phyloP scores from a whole-genome alignment of 2,113 vertebrate genomes.

The Cryptomyrus ogoouensis region DNA sequence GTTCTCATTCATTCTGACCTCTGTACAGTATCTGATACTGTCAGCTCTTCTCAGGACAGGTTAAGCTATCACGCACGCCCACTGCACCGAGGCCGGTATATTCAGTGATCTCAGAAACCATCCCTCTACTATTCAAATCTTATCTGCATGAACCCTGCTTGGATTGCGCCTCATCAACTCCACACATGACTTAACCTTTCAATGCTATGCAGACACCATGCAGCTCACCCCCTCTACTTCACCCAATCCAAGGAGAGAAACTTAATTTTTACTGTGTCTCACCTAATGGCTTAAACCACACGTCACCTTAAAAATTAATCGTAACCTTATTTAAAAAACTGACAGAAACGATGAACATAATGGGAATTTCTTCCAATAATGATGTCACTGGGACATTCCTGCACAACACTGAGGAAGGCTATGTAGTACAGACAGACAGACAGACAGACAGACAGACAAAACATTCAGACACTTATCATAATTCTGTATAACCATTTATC shows the following conservation, averaged over 20 bases:
- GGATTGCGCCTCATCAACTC: neutral
- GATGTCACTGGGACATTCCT: neutral
- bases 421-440: too few relatives aligned
- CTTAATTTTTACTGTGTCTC: neutral
- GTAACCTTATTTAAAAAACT: neutral
- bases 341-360: neutral
- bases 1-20: neutral
- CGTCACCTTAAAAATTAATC: neutral
- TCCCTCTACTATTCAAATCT: neutral
- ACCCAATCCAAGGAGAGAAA: neutral
- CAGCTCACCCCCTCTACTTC: neutral
- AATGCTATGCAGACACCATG: neutral
- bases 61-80: neutral
- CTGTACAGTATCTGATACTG: neutral
- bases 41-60: neutral
- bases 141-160: neutral
- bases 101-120: neutral
- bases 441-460: too few relatives aligned
- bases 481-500: too few relatives aligned
- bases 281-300: neutral
- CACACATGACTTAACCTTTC: neutral
- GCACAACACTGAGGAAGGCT: neutral
- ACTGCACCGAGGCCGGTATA: neutral
- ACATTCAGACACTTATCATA: too few relatives aligned
- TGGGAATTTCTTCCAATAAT: neutral